Conservation (phyloP, 2,888 invertebrate genomes). For the Camptogramma bilineatum region DNA sequence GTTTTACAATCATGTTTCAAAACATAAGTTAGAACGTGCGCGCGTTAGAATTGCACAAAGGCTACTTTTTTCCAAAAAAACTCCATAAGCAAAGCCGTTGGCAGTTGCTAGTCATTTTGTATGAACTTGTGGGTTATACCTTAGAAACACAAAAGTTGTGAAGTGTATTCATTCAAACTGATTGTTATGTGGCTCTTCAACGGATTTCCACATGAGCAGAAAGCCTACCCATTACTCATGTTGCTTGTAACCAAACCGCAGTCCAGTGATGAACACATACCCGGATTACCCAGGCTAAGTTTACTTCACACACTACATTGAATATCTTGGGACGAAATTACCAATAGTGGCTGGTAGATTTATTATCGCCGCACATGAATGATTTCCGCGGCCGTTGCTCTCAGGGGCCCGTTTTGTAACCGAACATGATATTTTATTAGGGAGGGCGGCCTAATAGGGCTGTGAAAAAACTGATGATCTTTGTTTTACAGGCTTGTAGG, state of each 20-base stretch:
- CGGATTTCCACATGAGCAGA: constrained; percentile 9
- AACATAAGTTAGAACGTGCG: no score
- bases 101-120: no score
- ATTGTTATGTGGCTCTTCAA: neutral
- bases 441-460: constrained; percentile 22
- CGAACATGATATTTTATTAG: constrained; percentile 49
- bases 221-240: constrained; percentile 4
- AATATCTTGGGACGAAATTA: constrained; percentile 60
- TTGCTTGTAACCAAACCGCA: neutral
- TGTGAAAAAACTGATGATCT: constrained; percentile 19
- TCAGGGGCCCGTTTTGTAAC: constrained; percentile 51
- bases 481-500: constrained; percentile 22
- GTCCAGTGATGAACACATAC: constrained; percentile 22
- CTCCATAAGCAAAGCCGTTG: no score
- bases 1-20: no score
- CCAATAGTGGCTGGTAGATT: constrained; percentile 57
- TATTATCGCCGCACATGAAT: constrained; percentile 59
- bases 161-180: neutral
- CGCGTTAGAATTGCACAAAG: no score
- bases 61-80: no score
- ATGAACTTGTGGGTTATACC: no score
- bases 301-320: constrained; percentile 48
- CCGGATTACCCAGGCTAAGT: constrained; percentile 37
- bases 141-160: neutral
- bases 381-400: constrained; percentile 49